Base-by-base conservation (phyloP, 2,888 invertebrate genomes). In the Quadroppia sp. region DNA sequence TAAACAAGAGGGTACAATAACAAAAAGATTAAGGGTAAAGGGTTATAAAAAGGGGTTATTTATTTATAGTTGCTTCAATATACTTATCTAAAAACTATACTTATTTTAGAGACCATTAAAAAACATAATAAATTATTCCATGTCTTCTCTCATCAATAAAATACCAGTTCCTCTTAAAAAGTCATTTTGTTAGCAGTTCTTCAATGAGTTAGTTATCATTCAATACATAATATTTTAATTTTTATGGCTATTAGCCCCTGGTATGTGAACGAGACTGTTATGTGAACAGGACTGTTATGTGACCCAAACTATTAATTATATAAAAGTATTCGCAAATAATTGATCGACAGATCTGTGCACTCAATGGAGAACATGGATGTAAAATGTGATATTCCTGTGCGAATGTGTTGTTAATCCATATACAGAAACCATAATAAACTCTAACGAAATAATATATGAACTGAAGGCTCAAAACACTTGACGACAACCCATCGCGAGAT, bases 401-500 rank as follows among this genome's bases (percentile, higher is more conserved):
- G 25, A 25, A 53, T 23, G 28, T 23, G 30, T 36, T 11, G 36
- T n/a, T n/a, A 61, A 36, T 61, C 20, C 61, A 30, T 61, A 32
- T 7, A n/a, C 15, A 1, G 20, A 61, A 36, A 25, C 23, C n/a
- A 20, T 9, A 61, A 61, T 61, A 61, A 61, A 20, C 7, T 32
- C 32, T 11, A 4, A 23, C 4, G n/a, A n/a, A 15, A 28, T 28
- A 59, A 59, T 32, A 28, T 32, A 61, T 32, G 61, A 36, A 61
- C 61, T 25, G 25, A 53, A 23, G 9, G 53, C 20, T 53, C 20
- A 17, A 13, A 30, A 13, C 28, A 53, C 23, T 32, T 28, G 11
- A 61, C n/a, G 67, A 36, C 67, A 67, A 25, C 67, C 67, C 67
- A 67, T 67, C 32, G 67, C 67, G 67, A 67, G 67, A 67, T 67